These are phyloP conservation scores for Anas platyrhynchos DNA, from an alignment of 2,113 vertebrate genomes.

Conservation along the genomic window DNA sequence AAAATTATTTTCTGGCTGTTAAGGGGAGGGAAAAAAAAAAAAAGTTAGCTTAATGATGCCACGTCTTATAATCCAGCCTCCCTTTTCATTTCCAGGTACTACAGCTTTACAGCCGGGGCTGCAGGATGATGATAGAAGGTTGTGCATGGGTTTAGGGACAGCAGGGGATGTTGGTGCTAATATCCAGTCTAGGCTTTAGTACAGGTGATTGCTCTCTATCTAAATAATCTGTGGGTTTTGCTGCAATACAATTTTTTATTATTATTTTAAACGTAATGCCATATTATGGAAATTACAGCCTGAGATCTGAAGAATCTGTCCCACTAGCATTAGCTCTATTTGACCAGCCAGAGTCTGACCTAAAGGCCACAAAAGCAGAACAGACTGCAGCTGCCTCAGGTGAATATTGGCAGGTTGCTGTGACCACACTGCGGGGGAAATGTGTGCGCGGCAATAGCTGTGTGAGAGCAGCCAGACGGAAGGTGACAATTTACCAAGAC, in stretches of 20 bases:
- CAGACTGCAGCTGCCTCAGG: background rate
- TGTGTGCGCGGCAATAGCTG: background rate
- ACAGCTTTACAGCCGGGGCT: background rate
- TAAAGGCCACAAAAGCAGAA: background rate
- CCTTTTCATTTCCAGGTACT: background rate
- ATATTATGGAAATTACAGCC: background rate
- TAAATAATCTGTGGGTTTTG: background rate
- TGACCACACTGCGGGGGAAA: background rate
- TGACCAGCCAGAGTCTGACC: background rate
- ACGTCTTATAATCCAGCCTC: background rate
- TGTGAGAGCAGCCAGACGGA: slow-evolving; percentile 2
- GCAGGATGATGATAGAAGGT: too few species aligned
- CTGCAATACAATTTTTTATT: background rate
- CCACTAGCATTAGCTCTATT: background rate
- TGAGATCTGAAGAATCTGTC: background rate
- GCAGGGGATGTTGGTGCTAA: background rate
- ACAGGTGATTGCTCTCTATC: background rate
- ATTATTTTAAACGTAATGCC: background rate
- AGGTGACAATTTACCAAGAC: background rate
- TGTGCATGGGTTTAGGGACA: too few species aligned
- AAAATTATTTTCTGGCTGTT: background rate
- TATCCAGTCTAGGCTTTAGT: background rate
- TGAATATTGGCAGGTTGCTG: background rate
- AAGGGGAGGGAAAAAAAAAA: background rate
- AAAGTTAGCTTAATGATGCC: background rate